Base-by-base conservation (phyloP, 2,888 invertebrate genomes). In the Euplagia quadripunctaria region DNA sequence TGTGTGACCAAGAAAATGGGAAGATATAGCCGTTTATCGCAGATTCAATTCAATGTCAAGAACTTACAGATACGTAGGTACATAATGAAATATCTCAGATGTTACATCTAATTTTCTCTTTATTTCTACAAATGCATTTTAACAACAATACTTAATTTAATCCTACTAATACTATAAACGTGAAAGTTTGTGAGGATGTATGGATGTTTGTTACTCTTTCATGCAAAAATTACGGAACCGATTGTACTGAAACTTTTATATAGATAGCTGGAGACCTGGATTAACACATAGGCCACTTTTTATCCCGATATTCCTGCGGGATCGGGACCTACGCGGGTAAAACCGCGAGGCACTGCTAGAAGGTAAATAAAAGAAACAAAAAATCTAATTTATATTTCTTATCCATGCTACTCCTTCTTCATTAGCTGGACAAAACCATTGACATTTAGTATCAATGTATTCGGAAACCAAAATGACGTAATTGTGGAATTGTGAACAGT, bases 341-440 rank as follows among this genome's bases (percentile, higher is more conserved):
- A 31, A 31, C 31, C 31, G 31, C 31, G 31, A 2, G 31, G 31
- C 31, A 2, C 31, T 1, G 31, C 31, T 31, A 31, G 31, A 1
- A 31, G 31, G 31, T 55, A 8, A 7, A 8, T 9, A n/a, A 55
- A 55, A 55, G 7, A n/a, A 55, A 55, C 9, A 17, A 1, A 61
- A 61, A 31, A 3, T 43, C 6, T 7, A 31, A 49, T 49, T 14
- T 49, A 51, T 6, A 20, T 61, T 61, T 66, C 86, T 20, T 82
- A 87, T 91, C 91, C 87, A 86, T 55, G 79, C 55, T 75, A 81
- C 70, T 79, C 78, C 80, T 79, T 78, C 92, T 93, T 94, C 94
- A 94, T 95, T 94, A 94, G 92, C 85, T 83, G 89, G 83, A 94
- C 93, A 93, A 92, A 94, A 92, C 94, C 94, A 94, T 93, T 93